phyloP scores from a whole-genome alignment of 2,797 vertebrate genomes.

The Tangara arthus region DNA sequence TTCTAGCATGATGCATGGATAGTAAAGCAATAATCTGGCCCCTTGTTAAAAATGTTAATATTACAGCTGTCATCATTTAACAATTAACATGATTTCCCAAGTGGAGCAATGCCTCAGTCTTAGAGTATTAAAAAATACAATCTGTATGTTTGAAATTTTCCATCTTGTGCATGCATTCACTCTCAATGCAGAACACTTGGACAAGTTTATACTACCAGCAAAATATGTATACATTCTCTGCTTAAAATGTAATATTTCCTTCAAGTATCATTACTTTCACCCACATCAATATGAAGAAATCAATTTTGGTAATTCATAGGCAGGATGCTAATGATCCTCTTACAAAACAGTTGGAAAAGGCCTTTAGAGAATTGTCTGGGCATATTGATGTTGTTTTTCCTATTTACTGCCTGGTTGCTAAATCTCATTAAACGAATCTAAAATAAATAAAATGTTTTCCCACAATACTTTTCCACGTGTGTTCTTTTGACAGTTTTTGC shows the following conservation, averaged over 20 bases:
- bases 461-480: background rate
- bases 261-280: background rate
- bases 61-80: constrained; percentile 25
- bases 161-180: background rate
- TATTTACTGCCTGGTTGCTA: background rate
- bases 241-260: background rate
- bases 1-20: constrained; percentile 20
- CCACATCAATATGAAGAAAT: background rate
- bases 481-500: background rate
- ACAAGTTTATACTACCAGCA: background rate
- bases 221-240: background rate
- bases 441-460: background rate
- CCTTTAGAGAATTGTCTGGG: background rate
- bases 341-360: background rate
- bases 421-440: background rate
- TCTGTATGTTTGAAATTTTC: background rate
- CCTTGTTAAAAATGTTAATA: constrained; percentile 55
- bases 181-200: background rate
- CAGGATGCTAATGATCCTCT: background rate
- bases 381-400: background rate
- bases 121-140: background rate
- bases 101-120: background rate
- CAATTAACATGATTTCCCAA: constrained; percentile 13
- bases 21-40: constrained; percentile 45
- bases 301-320: background rate